Conservation (phyloP, 2,888 invertebrate genomes). For the Thereva nobilitata region DNA sequence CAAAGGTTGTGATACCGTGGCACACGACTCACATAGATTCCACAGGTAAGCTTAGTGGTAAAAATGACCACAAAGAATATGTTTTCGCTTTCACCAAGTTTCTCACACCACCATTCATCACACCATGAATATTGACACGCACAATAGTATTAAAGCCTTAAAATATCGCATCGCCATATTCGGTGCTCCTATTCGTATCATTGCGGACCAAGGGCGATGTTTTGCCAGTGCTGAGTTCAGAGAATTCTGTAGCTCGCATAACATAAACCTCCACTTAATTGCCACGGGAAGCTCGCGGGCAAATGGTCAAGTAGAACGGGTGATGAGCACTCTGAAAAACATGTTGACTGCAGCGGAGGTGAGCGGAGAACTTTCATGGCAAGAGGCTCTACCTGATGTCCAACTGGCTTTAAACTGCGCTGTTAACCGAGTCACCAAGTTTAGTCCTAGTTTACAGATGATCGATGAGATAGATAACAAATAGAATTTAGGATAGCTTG, state of each 20-base stretch:
- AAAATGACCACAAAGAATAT: not conserved
- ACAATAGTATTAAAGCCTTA: not conserved
- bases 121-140: not conserved
- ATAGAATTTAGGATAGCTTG: too few species aligned
- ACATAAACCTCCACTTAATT: slow-evolving; percentile 2
- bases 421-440: slow-evolving; percentile 4
- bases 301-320: slow-evolving; percentile 5
- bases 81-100: slow-evolving; percentile 11
- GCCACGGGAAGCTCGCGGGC: not conserved
- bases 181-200: not conserved
- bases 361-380: not conserved
- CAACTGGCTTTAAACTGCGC: slow-evolving; percentile 1
- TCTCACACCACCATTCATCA: not conserved
- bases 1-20: not conserved
- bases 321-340: slow-evolving; percentile 11
- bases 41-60: not conserved
- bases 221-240: not conserved
- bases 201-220: slow-evolving; percentile 10
- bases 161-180: not conserved
- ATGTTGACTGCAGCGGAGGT: slow-evolving; percentile 7
- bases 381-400: not conserved
- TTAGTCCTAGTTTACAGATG: not conserved
- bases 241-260: not conserved
- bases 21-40: slow-evolving; percentile 9
- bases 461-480: too few species aligned